These are phyloP conservation scores for Cottoperca gobio DNA, from an alignment of 2,797 vertebrate species.

Conservation along the genomic window DNA sequence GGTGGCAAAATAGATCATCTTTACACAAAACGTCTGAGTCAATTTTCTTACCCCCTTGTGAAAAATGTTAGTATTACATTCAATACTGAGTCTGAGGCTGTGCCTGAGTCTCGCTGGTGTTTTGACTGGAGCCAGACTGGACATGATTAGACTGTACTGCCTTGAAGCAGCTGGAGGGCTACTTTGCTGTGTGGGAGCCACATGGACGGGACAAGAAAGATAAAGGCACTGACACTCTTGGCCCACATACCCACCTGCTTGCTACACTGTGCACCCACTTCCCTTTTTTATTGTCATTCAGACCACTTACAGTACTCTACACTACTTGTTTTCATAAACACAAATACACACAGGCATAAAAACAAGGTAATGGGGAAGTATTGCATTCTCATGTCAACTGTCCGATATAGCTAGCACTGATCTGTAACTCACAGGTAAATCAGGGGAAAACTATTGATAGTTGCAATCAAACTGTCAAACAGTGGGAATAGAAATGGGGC, in stretches of 20 bases:
- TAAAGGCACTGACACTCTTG: slow-evolving; percentile 34
- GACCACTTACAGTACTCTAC: background rate
- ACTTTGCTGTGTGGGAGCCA: slow-evolving; percentile 55
- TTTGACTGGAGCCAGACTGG: slow-evolving; percentile 74
- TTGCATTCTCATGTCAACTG: slow-evolving; percentile 4
- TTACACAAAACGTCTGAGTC: slow-evolving; percentile 51
- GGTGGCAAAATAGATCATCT: slow-evolving; percentile 36
- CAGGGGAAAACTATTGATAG: background rate
- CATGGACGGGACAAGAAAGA: slow-evolving; percentile 39
- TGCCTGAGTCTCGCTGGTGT: slow-evolving; percentile 54
- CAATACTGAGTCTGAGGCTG: slow-evolving; percentile 63
- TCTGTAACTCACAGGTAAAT: slow-evolving; percentile 13
- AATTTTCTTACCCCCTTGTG: slow-evolving; percentile 35
- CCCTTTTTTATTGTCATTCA: slow-evolving; percentile 12
- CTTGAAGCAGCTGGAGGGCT: slow-evolving; percentile 62
- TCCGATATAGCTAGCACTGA: slow-evolving; percentile 11
- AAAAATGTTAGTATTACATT: slow-evolving; percentile 62
- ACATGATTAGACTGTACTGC: slow-evolving; percentile 67
- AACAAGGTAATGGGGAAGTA: slow-evolving; percentile 20
- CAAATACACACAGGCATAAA: slow-evolving; percentile 14
- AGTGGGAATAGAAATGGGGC: slow-evolving; percentile 26
- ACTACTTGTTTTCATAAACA: slow-evolving; percentile 15
- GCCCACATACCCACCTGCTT: slow-evolving; percentile 28
- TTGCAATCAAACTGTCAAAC: slow-evolving; percentile 15
- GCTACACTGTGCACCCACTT: slow-evolving; percentile 14